Conservation (phyloP, 2,888 invertebrate genomes). For the Thyatira batis region DNA sequence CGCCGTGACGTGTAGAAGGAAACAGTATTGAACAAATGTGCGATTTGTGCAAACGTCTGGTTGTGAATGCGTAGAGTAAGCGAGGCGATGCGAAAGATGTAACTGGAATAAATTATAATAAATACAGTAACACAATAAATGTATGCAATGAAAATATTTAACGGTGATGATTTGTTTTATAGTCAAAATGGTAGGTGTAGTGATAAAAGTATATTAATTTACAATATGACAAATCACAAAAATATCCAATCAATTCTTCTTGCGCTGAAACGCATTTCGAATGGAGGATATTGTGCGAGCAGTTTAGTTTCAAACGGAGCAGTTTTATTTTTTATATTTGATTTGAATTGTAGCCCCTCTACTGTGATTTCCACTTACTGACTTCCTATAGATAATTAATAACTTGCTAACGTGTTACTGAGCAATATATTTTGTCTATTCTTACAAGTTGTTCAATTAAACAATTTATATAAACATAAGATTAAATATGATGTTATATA, state of each 20-base stretch:
- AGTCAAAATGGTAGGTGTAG: too few relatives aligned
- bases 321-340: neutral
- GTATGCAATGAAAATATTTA: neutral
- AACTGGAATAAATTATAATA: neutral
- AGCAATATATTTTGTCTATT: neutral
- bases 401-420: neutral
- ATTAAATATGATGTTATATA: neutral
- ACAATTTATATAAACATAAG: neutral
- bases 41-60: constrained; percentile 1
- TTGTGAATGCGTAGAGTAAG: constrained; percentile 4
- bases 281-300: too few relatives aligned
- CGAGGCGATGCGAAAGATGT: neutral
- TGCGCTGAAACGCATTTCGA: too few relatives aligned
- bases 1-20: neutral
- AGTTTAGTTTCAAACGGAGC: neutral
- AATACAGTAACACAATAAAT: neutral
- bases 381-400: neutral
- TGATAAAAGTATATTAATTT: too few relatives aligned
- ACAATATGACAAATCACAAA: too few relatives aligned
- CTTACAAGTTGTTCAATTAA: neutral
- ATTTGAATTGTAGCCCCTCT: neutral
- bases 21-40: constrained; percentile 6
- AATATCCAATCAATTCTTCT: too few relatives aligned
- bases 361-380: neutral
- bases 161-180: too few relatives aligned